Evolutionary conservation across 2,113 vertebrate genomes (phyloP), one percentile per base, ranked within the genome.

Genomic region (Embiotoca jacksoni): DNA sequence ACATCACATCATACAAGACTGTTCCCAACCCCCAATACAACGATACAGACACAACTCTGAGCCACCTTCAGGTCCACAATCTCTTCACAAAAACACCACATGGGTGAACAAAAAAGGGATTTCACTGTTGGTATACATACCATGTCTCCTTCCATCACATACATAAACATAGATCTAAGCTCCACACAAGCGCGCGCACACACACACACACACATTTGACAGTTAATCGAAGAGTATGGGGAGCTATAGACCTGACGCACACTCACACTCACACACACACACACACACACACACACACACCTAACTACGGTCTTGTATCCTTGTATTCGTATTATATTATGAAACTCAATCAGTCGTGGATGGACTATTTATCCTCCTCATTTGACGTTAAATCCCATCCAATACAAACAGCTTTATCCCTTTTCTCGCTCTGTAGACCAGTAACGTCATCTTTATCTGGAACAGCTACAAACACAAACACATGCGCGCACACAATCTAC

Each of bases 341-440:
- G 64, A 83, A 67, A 49, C 84, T 91, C 83, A 82, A 91, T 90
- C 83, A 86, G 78, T 81, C 80, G 79, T 80, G 70, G 77, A 84
- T 83, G 65, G 77, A 82, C 78, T 68, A 79, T 89, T 92, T 87
- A 90, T 91, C 86, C 81, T 85, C 76, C 72, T 80, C 63, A 86
- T 88, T 84, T 81, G 72, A 81, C 4, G 53, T 68, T 81, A 88
- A 93, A 94, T 92, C 87, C 87, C 60, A 77, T 75, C 83, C 81
- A 88, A 76, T 78, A 79, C 80, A 91, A 93, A 91, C 80, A 73
- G 88, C 72, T 86, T 88, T 86, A 90, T 90, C 81, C 85, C 71
- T 66, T 80, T 82, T 68, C 59, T 68, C n/a, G 7, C 72, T 90
- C 66, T 70, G 64, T 78, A 83, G 82, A 76, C 67, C 66, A 75